Percentiles rank a stretch among this genome's conserved stretches.
Evolutionary conservation across 2,113 vertebrate genomes (phyloP).

Genomic region (Lagenorhynchus albirostris): DNA sequence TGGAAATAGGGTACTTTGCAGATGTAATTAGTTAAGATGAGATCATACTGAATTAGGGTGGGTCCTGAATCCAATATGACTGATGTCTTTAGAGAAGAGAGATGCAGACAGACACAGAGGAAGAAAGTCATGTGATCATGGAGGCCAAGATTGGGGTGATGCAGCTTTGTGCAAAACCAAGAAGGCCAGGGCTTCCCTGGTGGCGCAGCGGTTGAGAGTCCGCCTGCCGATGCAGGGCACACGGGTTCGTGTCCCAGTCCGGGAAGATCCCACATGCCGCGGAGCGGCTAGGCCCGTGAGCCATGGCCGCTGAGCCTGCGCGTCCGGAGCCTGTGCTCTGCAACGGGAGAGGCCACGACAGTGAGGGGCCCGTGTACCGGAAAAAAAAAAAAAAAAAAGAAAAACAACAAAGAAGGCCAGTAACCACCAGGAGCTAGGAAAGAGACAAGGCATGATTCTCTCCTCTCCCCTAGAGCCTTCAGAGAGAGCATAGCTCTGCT

Average conservation of each 20-base stretch:
- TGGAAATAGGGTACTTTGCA: background rate
- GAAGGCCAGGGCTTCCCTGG: background rate
- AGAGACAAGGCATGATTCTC: background rate
- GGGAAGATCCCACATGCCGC: too few species aligned
- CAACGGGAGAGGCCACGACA: too few species aligned
- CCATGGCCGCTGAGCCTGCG: too few species aligned
- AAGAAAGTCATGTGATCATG: background rate
- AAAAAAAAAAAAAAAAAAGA: too few species aligned
- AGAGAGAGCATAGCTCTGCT: background rate
- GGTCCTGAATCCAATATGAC: background rate
- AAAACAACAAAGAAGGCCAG: background rate
- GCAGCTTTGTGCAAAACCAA: background rate
- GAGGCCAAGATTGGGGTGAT: background rate
- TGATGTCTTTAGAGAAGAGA: background rate
- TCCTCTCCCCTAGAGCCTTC: background rate
- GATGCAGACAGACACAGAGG: background rate
- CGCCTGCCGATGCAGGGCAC: too few species aligned
- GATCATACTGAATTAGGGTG: background rate
- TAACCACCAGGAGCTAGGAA: background rate
- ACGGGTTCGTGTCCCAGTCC: too few species aligned
- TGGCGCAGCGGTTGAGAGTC: too few species aligned
- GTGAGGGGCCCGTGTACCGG: too few species aligned
- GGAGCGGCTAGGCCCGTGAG: too few species aligned
- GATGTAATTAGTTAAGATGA: background rate
- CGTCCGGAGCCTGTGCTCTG: too few species aligned